These are phyloP conservation scores for Serinus canaria DNA, from an alignment of 2,113 vertebrate genomes.

Conservation along the genomic window DNA sequence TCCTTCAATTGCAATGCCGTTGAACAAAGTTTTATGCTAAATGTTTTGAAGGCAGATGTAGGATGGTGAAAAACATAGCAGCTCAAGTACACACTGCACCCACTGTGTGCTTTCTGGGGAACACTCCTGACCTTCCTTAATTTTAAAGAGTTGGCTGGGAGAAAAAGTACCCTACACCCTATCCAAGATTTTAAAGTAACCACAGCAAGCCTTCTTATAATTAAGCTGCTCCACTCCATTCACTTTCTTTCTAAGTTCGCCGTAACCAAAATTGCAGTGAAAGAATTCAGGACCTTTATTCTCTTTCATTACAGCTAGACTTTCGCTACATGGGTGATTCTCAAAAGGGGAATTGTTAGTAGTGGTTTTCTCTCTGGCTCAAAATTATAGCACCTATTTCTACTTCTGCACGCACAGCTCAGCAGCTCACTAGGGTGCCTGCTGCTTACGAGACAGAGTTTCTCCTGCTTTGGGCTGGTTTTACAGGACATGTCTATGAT, in stretches of 20 bases:
- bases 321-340: background rate
- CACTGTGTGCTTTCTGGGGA: background rate
- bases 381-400: background rate
- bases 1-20: background rate
- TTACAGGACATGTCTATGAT: background rate
- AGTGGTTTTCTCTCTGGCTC: background rate
- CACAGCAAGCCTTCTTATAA: conserved; percentile 3
- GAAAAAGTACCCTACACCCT: background rate
- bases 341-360: background rate
- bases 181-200: conserved; percentile 14
- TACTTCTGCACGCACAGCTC: background rate
- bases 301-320: conserved; percentile 29
- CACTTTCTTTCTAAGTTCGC: background rate
- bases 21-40: background rate
- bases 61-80: background rate
- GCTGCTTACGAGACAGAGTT: rapidly evolving
- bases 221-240: conserved; percentile 12
- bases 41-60: background rate
- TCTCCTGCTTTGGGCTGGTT: background rate
- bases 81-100: background rate
- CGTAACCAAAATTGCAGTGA: conserved; percentile 46
- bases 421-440: background rate
- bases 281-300: background rate
- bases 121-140: background rate
- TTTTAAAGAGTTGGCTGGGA: background rate